Conservation (phyloP, 2,888 invertebrate species). For the Lottia scabra region DNA sequence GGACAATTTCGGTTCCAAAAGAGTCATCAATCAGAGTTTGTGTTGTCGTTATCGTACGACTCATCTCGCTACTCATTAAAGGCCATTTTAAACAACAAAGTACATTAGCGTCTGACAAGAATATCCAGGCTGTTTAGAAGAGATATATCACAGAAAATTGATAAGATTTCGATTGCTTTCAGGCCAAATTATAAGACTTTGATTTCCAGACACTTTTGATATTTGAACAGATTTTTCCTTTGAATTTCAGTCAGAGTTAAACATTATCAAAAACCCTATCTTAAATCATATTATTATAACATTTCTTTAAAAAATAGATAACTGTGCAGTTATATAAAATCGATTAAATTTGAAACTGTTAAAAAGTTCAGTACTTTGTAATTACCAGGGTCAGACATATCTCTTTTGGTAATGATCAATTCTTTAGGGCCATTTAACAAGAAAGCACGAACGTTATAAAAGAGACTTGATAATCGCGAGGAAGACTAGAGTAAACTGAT, state of each 20-base stretch:
- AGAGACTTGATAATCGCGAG: not conserved
- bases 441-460: no score
- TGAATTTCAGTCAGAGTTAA: no score
- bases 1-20: slow-evolving; percentile 8
- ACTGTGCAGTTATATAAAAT: no score
- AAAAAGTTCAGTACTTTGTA: no score
- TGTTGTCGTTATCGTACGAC: slow-evolving; percentile 10
- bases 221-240: not conserved
- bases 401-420: no score
- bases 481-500: slow-evolving; percentile 2
- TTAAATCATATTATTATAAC: no score
- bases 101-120: slow-evolving; percentile 16
- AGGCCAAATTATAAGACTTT: slow-evolving; percentile 3
- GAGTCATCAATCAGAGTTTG: slow-evolving; percentile 12
- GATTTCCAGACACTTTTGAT: not conserved
- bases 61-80: slow-evolving; percentile 15
- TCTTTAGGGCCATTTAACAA: no score
- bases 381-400: no score
- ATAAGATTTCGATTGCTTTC: slow-evolving; percentile 4
- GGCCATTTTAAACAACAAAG: slow-evolving; percentile 18
- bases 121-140: slow-evolving; percentile 5
- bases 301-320: no score
- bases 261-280: no score
- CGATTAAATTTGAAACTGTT: no score
- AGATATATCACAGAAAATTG: slow-evolving; percentile 11